Percentiles rank a stretch among this genome's conserved stretches.
Evolutionary conservation across 1,140 invertebrate genomes (phyloP).

Genomic region (Amyelois transitella): DNA sequence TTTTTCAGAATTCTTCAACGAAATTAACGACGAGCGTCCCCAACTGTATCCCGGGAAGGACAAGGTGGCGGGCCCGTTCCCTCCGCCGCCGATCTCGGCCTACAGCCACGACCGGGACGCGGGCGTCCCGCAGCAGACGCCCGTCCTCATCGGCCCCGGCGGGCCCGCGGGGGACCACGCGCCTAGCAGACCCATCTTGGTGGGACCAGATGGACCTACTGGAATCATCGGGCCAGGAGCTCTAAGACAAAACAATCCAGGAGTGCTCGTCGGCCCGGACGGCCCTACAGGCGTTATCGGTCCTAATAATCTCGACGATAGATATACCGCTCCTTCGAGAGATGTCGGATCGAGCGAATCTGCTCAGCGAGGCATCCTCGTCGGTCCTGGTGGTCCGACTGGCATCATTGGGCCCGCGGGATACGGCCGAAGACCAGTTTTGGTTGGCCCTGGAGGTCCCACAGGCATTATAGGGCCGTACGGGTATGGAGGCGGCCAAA

Average conservation of each 20-base stretch:
- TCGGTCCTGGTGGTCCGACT: constrained; percentile 75
- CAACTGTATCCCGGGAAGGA: constrained; percentile 31
- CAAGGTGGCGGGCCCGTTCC: constrained; percentile 32
- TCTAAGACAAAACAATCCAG: constrained; percentile 2
- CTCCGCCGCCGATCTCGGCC: constrained; percentile 19
- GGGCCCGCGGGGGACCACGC: constrained; percentile 28
- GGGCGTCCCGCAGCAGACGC: background rate
- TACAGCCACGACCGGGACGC: constrained; percentile 46
- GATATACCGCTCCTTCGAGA: constrained; percentile 72
- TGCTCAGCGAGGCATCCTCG: constrained; percentile 59
- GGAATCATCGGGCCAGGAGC: constrained; percentile 54
- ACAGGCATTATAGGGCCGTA: constrained; percentile 41
- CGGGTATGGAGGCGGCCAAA: constrained; percentile 3
- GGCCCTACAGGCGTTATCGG: constrained; percentile 50
- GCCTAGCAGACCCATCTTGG: constrained; percentile 27
- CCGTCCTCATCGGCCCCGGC: constrained; percentile 15
- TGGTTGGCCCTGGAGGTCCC: constrained; percentile 42
- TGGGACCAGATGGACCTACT: constrained; percentile 74
- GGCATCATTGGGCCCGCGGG: constrained; percentile 58
- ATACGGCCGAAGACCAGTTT: constrained; percentile 12
- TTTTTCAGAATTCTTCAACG: constrained; percentile 52
- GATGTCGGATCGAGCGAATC: constrained; percentile 12
- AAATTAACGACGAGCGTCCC: constrained; percentile 47
- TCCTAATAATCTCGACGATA: constrained; percentile 43
- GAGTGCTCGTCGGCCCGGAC: constrained; percentile 34